Conservation (phyloP, 2,888 invertebrate species). For the Poecilobothrus nobilitatus region DNA sequence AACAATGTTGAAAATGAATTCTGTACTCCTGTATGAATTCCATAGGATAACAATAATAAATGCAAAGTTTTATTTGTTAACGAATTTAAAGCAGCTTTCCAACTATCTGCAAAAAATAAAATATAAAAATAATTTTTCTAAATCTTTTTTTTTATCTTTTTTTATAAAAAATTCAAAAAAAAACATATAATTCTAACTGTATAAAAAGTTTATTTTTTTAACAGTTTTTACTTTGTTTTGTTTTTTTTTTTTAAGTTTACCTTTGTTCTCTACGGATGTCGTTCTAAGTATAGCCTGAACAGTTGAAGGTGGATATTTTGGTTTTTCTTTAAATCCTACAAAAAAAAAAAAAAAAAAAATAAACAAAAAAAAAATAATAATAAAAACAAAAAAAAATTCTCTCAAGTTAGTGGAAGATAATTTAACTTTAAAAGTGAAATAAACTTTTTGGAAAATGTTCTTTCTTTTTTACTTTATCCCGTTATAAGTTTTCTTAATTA, state of each 20-base stretch:
- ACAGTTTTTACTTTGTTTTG: background rate
- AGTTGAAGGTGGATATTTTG: constrained; percentile 49
- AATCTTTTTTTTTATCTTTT: background rate
- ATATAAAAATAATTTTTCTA: background rate
- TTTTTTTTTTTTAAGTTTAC: background rate
- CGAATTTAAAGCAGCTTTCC: constrained; percentile 35
- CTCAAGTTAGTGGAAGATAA: too few species aligned
- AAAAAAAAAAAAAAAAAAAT: background rate
- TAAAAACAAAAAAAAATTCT: too few species aligned
- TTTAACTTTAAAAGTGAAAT: too few species aligned
- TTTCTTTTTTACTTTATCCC: too few species aligned
- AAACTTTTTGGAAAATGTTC: too few species aligned
- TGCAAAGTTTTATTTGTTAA: constrained; percentile 48
- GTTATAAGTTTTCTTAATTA: too few species aligned
- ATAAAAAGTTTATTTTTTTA: background rate
- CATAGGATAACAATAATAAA: constrained; percentile 54
- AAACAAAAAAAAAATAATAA: too few species aligned
- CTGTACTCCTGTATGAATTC: constrained; percentile 64
- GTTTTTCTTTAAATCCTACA: constrained; percentile 47
- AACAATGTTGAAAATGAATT: constrained; percentile 61
- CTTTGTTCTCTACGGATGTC: constrained; percentile 17
- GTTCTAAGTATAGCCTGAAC: constrained; percentile 45
- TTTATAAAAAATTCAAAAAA: too few species aligned
- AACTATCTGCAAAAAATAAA: background rate
- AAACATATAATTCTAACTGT: too few species aligned